Percentiles rank a stretch among this genome's conserved stretches.
phyloP scores from a whole-genome alignment of 2,888 invertebrate species.

The Noctua janthina region DNA sequence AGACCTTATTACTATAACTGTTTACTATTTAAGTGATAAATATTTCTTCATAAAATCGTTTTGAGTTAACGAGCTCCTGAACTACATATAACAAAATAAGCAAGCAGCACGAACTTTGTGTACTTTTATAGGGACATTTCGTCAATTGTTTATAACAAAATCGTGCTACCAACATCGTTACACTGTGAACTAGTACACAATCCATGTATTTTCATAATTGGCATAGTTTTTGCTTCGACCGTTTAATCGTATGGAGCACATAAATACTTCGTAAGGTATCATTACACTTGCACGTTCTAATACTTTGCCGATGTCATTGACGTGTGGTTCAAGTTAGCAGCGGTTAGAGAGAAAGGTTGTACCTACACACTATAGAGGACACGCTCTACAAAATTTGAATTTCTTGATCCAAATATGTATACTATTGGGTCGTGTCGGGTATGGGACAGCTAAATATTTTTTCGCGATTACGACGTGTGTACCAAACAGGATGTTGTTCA shows the following conservation, averaged over 20 bases:
- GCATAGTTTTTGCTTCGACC: slow-evolving; percentile 45
- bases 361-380: neutral
- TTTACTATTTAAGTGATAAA: neutral
- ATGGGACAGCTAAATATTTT: neutral
- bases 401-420: too few species aligned
- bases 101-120: neutral
- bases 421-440: too few species aligned
- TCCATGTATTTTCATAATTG: slow-evolving; percentile 55
- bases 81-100: neutral
- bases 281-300: slow-evolving; percentile 82
- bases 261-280: slow-evolving; percentile 69
- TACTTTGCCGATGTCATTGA: slow-evolving; percentile 70
- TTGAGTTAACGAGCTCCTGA: neutral
- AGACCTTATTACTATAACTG: neutral
- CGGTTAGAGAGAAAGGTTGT: neutral
- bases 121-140: neutral
- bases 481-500: neutral
- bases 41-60: neutral
- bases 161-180: slow-evolving; percentile 55
- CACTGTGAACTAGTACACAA: slow-evolving; percentile 14
- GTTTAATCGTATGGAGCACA: slow-evolving; percentile 47
- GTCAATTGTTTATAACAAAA: slow-evolving; percentile 28
- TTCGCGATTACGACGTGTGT: neutral
- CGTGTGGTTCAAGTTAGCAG: slow-evolving; percentile 65
- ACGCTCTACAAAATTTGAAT: neutral